Percentiles rank a stretch among this genome's conserved stretches.
Conservation (phyloP, 2,113 vertebrate species). For the Tetrao urogallus region DNA sequence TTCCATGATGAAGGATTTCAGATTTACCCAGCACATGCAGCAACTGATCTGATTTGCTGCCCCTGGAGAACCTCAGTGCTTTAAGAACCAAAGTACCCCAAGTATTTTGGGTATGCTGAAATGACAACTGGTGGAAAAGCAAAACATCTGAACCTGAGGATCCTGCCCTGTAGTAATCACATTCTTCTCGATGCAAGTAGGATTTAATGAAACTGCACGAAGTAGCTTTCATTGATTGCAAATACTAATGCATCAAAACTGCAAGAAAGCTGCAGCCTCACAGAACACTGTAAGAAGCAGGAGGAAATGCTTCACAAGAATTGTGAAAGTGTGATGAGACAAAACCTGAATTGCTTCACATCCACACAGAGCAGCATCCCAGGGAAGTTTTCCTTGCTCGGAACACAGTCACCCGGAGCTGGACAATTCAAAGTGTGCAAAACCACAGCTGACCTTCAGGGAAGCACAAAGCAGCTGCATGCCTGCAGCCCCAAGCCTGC, state of each 20-base stretch:
- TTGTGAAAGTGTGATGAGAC: accelerated
- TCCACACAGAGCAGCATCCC: background rate
- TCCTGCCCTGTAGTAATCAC: background rate
- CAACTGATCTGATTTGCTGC: accelerated
- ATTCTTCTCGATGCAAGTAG: background rate
- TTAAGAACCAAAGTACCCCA: background rate
- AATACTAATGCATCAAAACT: background rate
- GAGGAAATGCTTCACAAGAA: background rate
- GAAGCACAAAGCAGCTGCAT: accelerated
- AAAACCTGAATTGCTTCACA: background rate
- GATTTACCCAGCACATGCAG: background rate
- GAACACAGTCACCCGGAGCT: background rate
- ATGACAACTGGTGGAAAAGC: background rate
- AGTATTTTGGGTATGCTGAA: background rate
- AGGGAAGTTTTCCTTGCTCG: background rate
- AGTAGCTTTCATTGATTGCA: background rate
- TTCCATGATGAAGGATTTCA: background rate
- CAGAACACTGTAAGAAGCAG: background rate
- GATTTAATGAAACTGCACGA: background rate
- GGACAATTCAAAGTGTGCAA: background rate
- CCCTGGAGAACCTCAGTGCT: background rate
- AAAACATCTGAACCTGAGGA: background rate
- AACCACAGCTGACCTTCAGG: background rate
- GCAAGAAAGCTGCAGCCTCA: background rate
- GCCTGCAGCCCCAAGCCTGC: accelerated